Conservation (phyloP, 2,888 invertebrate species). For the Galeopsomyia nigrocyanea region DNA sequence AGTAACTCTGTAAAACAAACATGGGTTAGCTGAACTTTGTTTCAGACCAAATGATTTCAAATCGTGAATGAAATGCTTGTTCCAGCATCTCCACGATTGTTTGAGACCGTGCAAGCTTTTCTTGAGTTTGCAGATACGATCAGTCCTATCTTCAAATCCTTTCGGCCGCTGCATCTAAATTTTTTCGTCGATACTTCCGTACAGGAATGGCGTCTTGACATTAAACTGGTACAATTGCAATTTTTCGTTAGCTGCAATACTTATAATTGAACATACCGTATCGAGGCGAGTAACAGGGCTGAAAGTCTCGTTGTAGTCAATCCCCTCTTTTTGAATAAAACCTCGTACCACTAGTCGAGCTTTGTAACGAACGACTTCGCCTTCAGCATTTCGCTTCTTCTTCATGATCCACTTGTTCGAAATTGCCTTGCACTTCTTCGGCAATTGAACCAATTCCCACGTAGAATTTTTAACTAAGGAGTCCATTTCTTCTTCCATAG, state of each 20-base stretch:
- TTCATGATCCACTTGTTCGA: slow-evolving; percentile 35
- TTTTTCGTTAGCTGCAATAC: slow-evolving; percentile 36
- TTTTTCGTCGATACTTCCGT: slow-evolving; percentile 37
- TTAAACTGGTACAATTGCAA: slow-evolving; percentile 45
- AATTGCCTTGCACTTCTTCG: slow-evolving; percentile 27
- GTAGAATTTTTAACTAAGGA: slow-evolving; percentile 31
- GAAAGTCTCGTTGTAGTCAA: slow-evolving; percentile 55
- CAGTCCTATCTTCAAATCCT: slow-evolving; percentile 35
- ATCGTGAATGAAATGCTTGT: slow-evolving; percentile 28
- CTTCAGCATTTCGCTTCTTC: slow-evolving; percentile 25
- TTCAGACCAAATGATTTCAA: slow-evolving; percentile 12
- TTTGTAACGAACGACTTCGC: slow-evolving; percentile 34
- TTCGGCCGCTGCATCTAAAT: slow-evolving; percentile 47
- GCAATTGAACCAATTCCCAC: slow-evolving; percentile 38
- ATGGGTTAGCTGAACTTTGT: slow-evolving; percentile 37
- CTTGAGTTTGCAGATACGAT: slow-evolving; percentile 36
- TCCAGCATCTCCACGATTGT: slow-evolving; percentile 42
- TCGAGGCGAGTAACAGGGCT: slow-evolving; percentile 47
- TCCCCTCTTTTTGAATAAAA: slow-evolving; percentile 48
- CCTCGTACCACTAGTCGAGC: slow-evolving; percentile 44
- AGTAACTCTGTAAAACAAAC: slow-evolving; percentile 18
- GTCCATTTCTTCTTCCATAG: slow-evolving; percentile 42
- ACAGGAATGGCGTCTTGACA: slow-evolving; percentile 45
- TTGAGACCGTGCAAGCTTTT: slow-evolving; percentile 43
- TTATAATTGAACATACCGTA: slow-evolving; percentile 32